Evolutionary conservation across 2,888 invertebrate genomes (phyloP).

Genomic region (Heterodera filipjevi): DNA sequence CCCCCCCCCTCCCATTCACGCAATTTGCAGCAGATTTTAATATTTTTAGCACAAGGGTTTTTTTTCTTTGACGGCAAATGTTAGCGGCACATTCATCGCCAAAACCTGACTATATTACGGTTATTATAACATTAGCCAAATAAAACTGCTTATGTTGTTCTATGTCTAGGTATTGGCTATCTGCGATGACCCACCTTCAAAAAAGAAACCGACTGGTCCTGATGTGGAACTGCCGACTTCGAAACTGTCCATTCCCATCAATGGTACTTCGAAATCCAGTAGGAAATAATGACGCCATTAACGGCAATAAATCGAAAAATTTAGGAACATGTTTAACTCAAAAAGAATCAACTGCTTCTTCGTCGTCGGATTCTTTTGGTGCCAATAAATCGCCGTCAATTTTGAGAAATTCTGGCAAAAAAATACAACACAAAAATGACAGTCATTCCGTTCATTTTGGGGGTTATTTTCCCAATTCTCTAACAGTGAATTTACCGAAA

Average conservation of each 20-base stretch:
- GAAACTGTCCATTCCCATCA: neutral
- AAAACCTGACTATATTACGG: conserved; percentile 35
- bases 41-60: neutral
- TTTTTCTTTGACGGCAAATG: neutral
- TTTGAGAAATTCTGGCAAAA: conserved; percentile 10
- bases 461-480: neutral
- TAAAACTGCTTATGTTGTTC: neutral
- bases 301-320: too few relatives aligned
- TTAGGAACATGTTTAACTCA: too few relatives aligned
- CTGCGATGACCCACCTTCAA: conserved; percentile 33
- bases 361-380: neutral
- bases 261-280: neutral
- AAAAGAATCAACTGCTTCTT: neutral
- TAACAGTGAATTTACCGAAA: neutral
- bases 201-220: neutral
- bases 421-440: neutral
- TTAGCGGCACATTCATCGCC: conserved; percentile 19
- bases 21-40: too few relatives aligned
- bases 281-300: neutral
- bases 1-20: too few relatives aligned
- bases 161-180: conserved; percentile 29
- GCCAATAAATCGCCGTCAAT: conserved; percentile 20
- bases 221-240: neutral
- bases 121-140: neutral
- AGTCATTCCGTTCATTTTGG: neutral